Evolutionary conservation across 1,140 invertebrate species (phyloP), one percentile per base, ranked within the genome.

Genomic region (Mycetomoellerius zeteki): DNA sequence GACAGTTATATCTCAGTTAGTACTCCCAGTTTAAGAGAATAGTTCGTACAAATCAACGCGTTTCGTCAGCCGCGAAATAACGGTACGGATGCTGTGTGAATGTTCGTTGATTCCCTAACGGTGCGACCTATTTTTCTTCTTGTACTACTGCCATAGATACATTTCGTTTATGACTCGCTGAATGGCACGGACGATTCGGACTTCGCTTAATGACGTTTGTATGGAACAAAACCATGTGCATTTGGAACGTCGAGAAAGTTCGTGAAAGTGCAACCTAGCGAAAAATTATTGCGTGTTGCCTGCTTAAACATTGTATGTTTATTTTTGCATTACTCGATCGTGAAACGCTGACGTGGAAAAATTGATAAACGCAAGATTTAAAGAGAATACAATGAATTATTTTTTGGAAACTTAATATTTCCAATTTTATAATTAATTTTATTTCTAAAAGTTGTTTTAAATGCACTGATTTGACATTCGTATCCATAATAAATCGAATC

Each of bases 41-140:
- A 27, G 30, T 2, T 43, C 3, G 12, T 21, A 27, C 14, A 62
- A 62, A 64, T 12, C 6, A 30, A 19, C n/a, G 16, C 43, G 7
- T n/a, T 75, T 75, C 21, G 10, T 21, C 21, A 50, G 6, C 27
- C 2, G 10, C 47, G 43, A 21, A n/a, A 67, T 52, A 85, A 85
- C 81, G 71, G 43, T 75, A 75, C 12, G 69, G 80, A 84, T 84
- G 80, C 80, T 50, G 37, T 82, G 80, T 24, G 24, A 82, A 24
- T 60, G 47, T 56, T 78, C 12, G 30, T 65, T 65, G 37, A 27
- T 43, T 0, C 58, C 30, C 5, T 85, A 85, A 85, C 82, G 82
- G 82, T 85, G 30, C 82, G 82, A 54, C 33, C 82, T 37, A 85
- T 65, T 85, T 85, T 85, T 85, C 72, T 54, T 24, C 47, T 33